phyloP scores from a whole-genome alignment of 2,113 vertebrate genomes.

The Nycticorax nycticorax region DNA sequence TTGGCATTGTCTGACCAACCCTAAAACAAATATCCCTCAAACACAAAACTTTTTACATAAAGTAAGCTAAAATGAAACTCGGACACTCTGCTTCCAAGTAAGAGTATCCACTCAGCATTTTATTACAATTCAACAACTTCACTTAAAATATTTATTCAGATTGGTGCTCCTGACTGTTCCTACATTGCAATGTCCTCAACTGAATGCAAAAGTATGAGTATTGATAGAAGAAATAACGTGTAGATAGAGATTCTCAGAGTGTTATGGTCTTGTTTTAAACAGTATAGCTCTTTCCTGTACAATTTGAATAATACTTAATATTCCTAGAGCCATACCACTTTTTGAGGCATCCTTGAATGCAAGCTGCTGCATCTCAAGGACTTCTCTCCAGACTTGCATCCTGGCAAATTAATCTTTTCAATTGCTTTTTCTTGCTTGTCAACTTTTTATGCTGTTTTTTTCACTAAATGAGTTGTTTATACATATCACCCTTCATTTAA shows the following conservation, averaged over 20 bases:
- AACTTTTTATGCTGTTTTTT: neutral
- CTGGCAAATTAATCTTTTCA: slow-evolving; percentile 20
- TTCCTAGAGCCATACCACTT: neutral
- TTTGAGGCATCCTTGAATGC: neutral
- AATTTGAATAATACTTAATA: neutral
- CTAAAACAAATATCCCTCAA: neutral
- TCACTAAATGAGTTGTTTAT: slow-evolving; percentile 5
- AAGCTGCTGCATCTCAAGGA: neutral
- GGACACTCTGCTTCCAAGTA: neutral
- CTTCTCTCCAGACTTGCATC: neutral
- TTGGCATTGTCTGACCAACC: neutral
- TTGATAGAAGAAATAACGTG: neutral
- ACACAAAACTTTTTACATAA: neutral
- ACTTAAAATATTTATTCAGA: neutral
- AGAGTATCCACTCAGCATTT: neutral
- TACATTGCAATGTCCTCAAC: neutral
- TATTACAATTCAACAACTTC: neutral
- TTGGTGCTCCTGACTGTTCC: neutral
- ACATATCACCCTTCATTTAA: neutral
- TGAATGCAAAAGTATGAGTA: neutral
- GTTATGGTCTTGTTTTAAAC: neutral
- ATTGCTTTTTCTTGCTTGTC: slow-evolving; percentile 24
- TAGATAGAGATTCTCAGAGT: neutral
- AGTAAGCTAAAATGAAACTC: neutral
- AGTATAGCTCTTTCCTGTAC: neutral